Base-by-base conservation (phyloP, 2,113 vertebrate species). In the Eudorcas thomsonii region DNA sequence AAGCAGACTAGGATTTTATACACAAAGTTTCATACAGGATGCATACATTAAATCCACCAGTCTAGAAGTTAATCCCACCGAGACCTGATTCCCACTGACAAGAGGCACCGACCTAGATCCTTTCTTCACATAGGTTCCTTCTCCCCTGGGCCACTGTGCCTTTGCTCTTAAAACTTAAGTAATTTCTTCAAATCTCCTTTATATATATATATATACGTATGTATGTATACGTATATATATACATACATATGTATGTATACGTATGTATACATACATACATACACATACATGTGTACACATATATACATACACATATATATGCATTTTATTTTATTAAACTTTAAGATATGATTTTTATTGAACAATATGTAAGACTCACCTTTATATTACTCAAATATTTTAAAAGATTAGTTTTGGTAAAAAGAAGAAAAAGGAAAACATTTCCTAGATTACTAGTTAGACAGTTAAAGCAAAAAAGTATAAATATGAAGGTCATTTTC, bases 341-440 rank as follows among this genome's bases (percentile, higher is more conserved):
- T 98, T 90, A 98, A 97, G 78, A 95, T 93, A 82, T 1, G 14
- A 97, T 74, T 98, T 99, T 99, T 99, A 99, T 98, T 99, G 90
- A 96, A 92, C 4, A 2, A 92, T 89, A n/a, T 95, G 59, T 97
- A 96, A 98, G 85, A 95, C 39, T 91, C 62, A 98, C 62, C 64
- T 97, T 93, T 98, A 93, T 92, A 90, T 98, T 96, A 93, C 94
- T 97, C 80, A 98, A 98, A 98, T 97, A 98, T 83, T 98, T 97
- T 95, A 98, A 87, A 88, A 97, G 98, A 2, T 7, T 7, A 83
- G 23, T 84, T 67, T 97, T 99, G 88, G 80, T 94, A 95, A 21
- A 82, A n/a, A 57, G 21, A 36, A 71, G 2, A 71, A 71, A 74
- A 60, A 89, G 50, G n/a, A 9, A 83, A 86, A 94, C 60, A 95